Conservation (phyloP, 2,797 vertebrate species). For the Acrossocheilus fasciatus region DNA sequence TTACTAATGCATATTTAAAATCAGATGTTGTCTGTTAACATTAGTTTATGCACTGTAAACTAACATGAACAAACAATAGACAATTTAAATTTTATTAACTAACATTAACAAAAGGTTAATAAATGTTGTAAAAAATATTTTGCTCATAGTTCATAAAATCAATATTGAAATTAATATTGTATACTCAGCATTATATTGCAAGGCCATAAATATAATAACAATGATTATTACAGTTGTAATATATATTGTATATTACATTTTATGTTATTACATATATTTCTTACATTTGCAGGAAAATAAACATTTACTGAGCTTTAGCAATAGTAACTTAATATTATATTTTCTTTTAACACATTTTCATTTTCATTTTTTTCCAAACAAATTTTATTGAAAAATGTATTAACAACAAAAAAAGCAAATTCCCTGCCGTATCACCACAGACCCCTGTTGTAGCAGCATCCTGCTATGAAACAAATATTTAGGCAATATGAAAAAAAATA, state of each 20-base stretch:
- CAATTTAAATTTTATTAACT: background rate
- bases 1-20: background rate
- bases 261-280: background rate
- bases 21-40: background rate
- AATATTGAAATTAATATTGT: background rate
- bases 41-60: slow-evolving; percentile 2
- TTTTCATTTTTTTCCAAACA: background rate
- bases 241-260: background rate
- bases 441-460: background rate
- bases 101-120: background rate
- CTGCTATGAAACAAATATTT: background rate
- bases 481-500: background rate
- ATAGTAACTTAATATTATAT: background rate
- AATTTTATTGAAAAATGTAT: background rate
- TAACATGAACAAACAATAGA: background rate
- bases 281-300: background rate
- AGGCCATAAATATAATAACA: background rate
- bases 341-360: background rate
- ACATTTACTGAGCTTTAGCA: background rate
- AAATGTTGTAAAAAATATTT: background rate
- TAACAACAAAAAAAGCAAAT: background rate
- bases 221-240: background rate
- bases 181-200: background rate
- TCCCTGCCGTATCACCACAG: background rate
- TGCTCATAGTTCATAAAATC: background rate